Conservation (phyloP, 2,888 invertebrate species). For the Mesodorylaimus sp. region DNA sequence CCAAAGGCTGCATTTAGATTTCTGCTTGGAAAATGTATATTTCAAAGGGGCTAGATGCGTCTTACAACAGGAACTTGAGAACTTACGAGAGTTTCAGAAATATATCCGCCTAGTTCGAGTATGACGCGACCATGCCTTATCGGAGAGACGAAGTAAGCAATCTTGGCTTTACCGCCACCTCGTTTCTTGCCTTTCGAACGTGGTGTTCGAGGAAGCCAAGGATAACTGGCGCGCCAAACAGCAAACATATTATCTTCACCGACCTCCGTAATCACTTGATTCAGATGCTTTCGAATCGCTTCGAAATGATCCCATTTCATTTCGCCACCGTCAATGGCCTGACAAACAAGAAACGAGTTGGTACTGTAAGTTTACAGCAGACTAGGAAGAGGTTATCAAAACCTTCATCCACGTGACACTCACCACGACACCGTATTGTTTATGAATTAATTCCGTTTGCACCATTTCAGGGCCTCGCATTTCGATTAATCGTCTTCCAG, state of each 20-base stretch:
- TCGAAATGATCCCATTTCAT: conserved; percentile 63
- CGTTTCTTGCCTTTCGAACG: conserved; percentile 59
- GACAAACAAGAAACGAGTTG: conserved; percentile 14
- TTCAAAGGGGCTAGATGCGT: background rate
- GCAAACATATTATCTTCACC: conserved; percentile 47
- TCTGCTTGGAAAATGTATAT: background rate
- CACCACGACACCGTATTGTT: conserved; percentile 82
- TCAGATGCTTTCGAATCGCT: conserved; percentile 58
- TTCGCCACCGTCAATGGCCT: conserved; percentile 68
- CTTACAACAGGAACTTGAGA: conserved; percentile 1
- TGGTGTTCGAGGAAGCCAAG: conserved; percentile 84
- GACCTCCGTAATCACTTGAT: conserved; percentile 54
- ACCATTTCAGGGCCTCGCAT: conserved; percentile 60
- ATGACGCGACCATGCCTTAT: conserved; percentile 73
- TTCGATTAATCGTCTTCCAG: conserved; percentile 12
- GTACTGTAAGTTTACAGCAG: background rate
- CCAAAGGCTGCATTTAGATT: background rate
- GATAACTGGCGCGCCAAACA: conserved; percentile 75
- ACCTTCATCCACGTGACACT: conserved; percentile 22
- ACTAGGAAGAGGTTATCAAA: background rate
- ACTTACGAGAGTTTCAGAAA: conserved; percentile 48
- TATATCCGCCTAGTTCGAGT: conserved; percentile 73
- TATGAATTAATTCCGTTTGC: conserved; percentile 64
- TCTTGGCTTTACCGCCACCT: conserved; percentile 88
- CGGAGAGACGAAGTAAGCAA: conserved; percentile 86